Evolutionary conservation across 1,140 invertebrate genomes (phyloP), one percentile per base, ranked within the genome.

Genomic region (Aphidius ervi): DNA sequence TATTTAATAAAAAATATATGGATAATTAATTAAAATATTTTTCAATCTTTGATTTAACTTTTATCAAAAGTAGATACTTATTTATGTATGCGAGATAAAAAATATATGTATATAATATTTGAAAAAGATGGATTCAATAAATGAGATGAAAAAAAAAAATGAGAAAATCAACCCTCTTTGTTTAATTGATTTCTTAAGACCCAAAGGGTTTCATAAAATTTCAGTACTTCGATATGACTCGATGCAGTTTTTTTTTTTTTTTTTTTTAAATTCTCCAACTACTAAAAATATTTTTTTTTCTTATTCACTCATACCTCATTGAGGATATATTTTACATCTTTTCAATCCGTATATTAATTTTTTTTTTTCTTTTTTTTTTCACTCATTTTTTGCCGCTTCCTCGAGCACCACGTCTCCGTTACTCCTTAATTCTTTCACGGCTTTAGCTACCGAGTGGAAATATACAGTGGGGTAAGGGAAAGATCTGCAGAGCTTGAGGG

Each of bases 181-280:
- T 76, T 77, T 74, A 77, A 77, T 77, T 77, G 74, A 76, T 77
- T 77, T 77, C 74, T 77, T 76, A 77, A 74, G 71, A 74, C 73
- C 71, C 71, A 69, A 75, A 76, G 71, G 75, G 73, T 69, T 73
- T 75, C 68, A 64, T 65, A 65, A 65, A 70, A 54, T 68, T 67
- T 67, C 66, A 64, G 65, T 65, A 64, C 61, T 70, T 50, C 63
- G 59, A 63, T 63, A 31, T 54, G 56, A 62, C 46, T 62, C 61
- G 69, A 74, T 74, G 73, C 72, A 74, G 69, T 71, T 73, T 74
- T 70, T 64, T 61, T 62, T 53, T n/a, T n/a, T n/a, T n/a, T n/a
- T n/a, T n/a, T n/a, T n/a, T n/a, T n/a, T n/a, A n/a, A n/a, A n/a
- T n/a, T n/a, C n/a, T n/a, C n/a, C n/a, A n/a, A n/a, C n/a, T 60